Conservation (phyloP, 2,888 invertebrate genomes). For the Agrilus biguttatus region DNA sequence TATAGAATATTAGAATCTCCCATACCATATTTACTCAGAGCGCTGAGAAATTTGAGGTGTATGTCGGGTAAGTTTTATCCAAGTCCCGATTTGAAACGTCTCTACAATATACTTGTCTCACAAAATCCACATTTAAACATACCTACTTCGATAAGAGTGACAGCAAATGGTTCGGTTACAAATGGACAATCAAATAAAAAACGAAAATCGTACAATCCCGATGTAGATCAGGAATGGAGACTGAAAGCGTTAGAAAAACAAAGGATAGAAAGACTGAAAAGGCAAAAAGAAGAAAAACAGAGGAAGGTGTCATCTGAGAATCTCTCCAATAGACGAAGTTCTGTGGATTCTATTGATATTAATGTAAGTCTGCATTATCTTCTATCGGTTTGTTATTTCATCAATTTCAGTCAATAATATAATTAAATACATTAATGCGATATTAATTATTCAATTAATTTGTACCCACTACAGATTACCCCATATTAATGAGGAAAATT, state of each 20-base stretch:
- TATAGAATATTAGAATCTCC: constrained; percentile 57
- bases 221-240: constrained; percentile 5
- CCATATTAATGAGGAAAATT: too few relatives aligned
- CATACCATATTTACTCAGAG: constrained; percentile 51
- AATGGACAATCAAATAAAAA: not conserved
- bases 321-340: constrained; percentile 11
- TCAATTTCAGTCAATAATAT: too few relatives aligned
- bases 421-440: too few relatives aligned
- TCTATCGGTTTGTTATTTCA: not conserved
- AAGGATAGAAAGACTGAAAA: not conserved
- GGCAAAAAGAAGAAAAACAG: not conserved
- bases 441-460: too few relatives aligned
- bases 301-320: constrained; percentile 2
- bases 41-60: constrained; percentile 53
- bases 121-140: constrained; percentile 8
- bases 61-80: constrained; percentile 49
- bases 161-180: not conserved
- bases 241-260: constrained; percentile 1
- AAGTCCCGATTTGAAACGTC: constrained; percentile 39
- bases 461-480: too few relatives aligned
- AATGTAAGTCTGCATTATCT: constrained; percentile 30
- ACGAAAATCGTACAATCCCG: not conserved
- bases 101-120: constrained; percentile 17
- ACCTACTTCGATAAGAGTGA: too few relatives aligned
- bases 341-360: constrained; percentile 36